Percentiles rank a stretch among this genome's conserved stretches.
phyloP scores from a whole-genome alignment of 2,888 invertebrate species.

The Macrophya alboannulata region DNA sequence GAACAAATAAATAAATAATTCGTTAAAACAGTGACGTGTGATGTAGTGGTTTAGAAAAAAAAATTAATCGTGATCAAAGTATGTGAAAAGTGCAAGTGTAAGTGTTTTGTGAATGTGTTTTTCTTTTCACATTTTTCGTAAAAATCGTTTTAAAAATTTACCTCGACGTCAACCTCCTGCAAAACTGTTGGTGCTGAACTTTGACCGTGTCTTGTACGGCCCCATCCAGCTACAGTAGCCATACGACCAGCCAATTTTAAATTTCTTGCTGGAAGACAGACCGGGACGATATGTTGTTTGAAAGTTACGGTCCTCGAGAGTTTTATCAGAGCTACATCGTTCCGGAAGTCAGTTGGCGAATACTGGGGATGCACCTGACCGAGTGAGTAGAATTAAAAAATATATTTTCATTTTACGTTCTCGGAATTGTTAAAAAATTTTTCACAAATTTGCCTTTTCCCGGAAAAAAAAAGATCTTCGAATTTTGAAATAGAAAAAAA shows the following conservation, averaged over 20 bases:
- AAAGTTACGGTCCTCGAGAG: slow-evolving; percentile 91
- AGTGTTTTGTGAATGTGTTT: too few relatives aligned
- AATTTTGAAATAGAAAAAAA: not conserved
- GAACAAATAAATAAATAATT: slow-evolving; percentile 30
- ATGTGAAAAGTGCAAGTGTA: not conserved
- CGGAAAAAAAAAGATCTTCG: too few relatives aligned
- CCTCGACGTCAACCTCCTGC: slow-evolving; percentile 92
- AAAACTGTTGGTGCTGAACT: slow-evolving; percentile 93
- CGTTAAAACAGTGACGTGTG: not conserved
- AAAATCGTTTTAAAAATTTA: slow-evolving; percentile 57
- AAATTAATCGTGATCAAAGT: not conserved
- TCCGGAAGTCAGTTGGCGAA: slow-evolving; percentile 94
- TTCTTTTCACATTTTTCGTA: not conserved
- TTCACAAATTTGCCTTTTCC: not conserved
- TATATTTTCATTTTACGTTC: not conserved
- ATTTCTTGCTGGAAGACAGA: slow-evolving; percentile 91
- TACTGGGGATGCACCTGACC: slow-evolving; percentile 90
- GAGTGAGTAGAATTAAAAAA: not conserved
- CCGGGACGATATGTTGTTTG: slow-evolving; percentile 96
- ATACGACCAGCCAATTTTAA: slow-evolving; percentile 92
- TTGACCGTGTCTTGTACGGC: slow-evolving; percentile 93
- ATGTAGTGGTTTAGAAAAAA: not conserved
- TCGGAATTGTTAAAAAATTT: not conserved
- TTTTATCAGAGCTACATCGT: slow-evolving; percentile 93
- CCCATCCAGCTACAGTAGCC: slow-evolving; percentile 97